Evolutionary conservation across 2,888 invertebrate species (phyloP).

Genomic region (Nowickia ferox): DNA sequence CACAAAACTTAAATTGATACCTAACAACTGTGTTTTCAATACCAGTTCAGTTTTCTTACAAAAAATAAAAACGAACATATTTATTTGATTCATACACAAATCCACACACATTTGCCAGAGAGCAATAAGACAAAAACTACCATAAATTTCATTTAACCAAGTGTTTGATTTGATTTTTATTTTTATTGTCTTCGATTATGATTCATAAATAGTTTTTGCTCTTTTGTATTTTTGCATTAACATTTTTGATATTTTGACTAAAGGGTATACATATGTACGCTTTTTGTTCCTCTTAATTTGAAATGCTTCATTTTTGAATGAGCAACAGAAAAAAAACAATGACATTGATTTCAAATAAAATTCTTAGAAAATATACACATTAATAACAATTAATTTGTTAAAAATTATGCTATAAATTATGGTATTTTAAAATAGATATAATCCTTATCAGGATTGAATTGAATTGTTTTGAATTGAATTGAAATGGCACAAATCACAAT

Average conservation of each 20-base stretch:
- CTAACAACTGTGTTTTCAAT: constrained; percentile 68
- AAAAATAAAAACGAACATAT: background rate
- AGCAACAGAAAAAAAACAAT: constrained; percentile 1
- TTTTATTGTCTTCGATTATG: constrained; percentile 65
- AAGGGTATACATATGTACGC: constrained; percentile 40
- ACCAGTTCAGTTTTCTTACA: constrained; percentile 24
- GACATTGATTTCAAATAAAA: constrained; percentile 49
- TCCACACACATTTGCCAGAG: constrained; percentile 18
- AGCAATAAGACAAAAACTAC: constrained; percentile 1
- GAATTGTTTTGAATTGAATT: constrained; percentile 34
- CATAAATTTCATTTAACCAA: constrained; percentile 62
- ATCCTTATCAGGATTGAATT: constrained; percentile 41
- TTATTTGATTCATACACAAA: constrained; percentile 34
- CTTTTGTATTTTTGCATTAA: constrained; percentile 38
- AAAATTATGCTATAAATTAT: constrained; percentile 43
- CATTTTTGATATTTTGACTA: constrained; percentile 35
- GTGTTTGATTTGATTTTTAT: constrained; percentile 65
- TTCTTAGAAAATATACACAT: constrained; percentile 48
- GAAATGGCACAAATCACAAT: constrained; percentile 24
- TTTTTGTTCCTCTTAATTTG: background rate
- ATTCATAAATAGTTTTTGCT: constrained; percentile 54
- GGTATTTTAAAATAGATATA: constrained; percentile 20
- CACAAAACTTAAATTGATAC: constrained; percentile 67
- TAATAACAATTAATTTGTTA: constrained; percentile 50
- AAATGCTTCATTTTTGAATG: background rate